Percentiles rank a stretch among this genome's conserved stretches.
Evolutionary conservation across 2,797 vertebrate species (phyloP).

Genomic region (Vespertilio murinus): DNA sequence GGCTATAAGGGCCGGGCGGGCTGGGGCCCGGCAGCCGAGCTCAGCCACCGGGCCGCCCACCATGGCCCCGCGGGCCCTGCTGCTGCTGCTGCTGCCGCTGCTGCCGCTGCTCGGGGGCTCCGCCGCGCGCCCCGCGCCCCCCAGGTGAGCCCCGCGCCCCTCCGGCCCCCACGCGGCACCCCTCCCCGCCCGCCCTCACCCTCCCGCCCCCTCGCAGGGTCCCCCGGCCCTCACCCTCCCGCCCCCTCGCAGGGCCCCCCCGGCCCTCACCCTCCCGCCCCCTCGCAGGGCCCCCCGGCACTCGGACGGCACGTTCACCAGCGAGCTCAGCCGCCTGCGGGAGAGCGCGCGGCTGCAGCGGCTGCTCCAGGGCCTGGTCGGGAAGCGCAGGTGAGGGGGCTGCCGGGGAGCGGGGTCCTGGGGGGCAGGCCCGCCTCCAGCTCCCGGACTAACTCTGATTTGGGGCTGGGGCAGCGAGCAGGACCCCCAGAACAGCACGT

Average conservation of each 20-base stretch:
- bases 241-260: not conserved
- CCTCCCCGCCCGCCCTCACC: not conserved
- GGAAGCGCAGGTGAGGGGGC: conserved; percentile 83
- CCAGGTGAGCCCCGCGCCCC: not conserved
- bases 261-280: not conserved
- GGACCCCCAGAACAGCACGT: not conserved
- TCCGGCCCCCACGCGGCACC: not conserved
- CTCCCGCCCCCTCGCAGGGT: too few relatives aligned
- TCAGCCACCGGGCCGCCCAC: not conserved
- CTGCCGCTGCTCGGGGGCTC: not conserved
- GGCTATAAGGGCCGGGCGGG: conserved; percentile 30
- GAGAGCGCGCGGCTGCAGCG: conserved; percentile 81
- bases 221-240: too few relatives aligned
- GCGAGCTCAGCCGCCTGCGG: conserved; percentile 84
- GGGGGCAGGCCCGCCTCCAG: not conserved
- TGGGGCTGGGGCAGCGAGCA: conserved; percentile 25
- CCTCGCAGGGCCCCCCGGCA: conserved; percentile 62
- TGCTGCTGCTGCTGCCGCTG: not conserved
- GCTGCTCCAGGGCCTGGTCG: conserved; percentile 83
- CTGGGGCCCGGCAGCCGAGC: not conserved
- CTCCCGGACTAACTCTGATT: not conserved
- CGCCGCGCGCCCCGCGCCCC: not conserved
- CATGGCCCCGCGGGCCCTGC: not conserved
- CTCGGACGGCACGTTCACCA: conserved; percentile 83
- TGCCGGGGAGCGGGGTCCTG: not conserved